These are phyloP conservation scores for Heliconius nattereri DNA, from an alignment of 1,140 invertebrate genomes.

Conservation along the genomic window DNA sequence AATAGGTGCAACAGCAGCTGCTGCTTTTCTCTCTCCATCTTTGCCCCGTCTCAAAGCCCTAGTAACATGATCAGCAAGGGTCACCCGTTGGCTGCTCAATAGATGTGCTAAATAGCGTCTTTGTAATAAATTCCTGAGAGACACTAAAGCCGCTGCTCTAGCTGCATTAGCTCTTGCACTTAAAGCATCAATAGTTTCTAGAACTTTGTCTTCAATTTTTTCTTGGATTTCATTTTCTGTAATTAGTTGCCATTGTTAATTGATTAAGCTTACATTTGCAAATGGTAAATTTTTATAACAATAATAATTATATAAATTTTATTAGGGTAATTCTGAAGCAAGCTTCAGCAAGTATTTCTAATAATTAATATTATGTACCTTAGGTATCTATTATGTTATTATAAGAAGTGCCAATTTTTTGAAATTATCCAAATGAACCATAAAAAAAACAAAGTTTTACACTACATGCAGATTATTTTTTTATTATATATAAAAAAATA, in stretches of 20 bases:
- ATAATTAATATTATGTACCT: no score
- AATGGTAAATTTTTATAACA: no score
- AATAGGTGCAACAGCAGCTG: conserved; percentile 89
- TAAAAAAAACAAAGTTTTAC: no score
- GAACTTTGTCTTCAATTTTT: conserved; percentile 93
- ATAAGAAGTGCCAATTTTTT: no score
- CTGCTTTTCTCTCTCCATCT: conserved; percentile 89
- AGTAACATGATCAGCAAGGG: conserved; percentile 90
- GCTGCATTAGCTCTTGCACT: conserved; percentile 92
- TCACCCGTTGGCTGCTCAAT: conserved; percentile 88
- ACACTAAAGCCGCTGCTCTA: conserved; percentile 87
- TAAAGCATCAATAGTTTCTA: conserved; percentile 92
- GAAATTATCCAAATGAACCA: no score
- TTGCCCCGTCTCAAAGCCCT: conserved; percentile 90
- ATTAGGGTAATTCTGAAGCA: no score
- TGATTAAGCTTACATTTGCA: no score
- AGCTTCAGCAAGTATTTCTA: no score
- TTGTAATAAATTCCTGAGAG: conserved; percentile 88
- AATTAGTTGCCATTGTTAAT: neutral
- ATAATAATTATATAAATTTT: no score
- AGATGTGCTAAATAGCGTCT: conserved; percentile 91
- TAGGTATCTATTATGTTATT: no score
- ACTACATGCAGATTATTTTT: no score
- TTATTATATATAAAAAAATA: no score
- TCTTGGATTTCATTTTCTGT: conserved; percentile 85